A percentile compares a stretch with the other conserved stretches of the same genome.
Evolutionary conservation across 2,797 vertebrate species (phyloP).

Genomic region (Ibycter americanus): DNA sequence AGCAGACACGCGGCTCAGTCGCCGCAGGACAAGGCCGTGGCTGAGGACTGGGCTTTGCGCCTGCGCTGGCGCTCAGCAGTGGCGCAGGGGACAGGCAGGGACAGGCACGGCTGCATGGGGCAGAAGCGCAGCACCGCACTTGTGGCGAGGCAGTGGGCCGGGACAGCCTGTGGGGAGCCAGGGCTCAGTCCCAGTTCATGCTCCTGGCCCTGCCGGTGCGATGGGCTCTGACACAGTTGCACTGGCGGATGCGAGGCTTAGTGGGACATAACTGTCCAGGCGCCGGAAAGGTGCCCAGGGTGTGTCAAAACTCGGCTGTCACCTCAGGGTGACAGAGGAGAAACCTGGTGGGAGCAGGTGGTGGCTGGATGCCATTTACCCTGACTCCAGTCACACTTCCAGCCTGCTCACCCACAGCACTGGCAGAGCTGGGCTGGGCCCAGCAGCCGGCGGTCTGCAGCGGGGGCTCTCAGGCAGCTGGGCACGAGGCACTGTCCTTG

Average conservation of each 20-base stretch:
- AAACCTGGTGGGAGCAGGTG: too few species aligned
- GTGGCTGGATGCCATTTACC: too few species aligned
- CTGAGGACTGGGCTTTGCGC: background rate
- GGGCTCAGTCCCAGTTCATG: background rate
- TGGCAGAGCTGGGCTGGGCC: too few species aligned
- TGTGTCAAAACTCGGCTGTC: background rate
- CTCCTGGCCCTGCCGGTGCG: background rate
- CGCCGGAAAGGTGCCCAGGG: background rate
- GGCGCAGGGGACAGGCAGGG: background rate
- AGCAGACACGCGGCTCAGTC: rapidly evolving
- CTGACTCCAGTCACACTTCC: too few species aligned
- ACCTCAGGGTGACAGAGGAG: too few species aligned
- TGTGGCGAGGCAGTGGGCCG: too few species aligned
- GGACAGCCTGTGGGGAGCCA: background rate
- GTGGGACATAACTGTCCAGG: background rate
- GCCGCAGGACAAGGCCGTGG: background rate
- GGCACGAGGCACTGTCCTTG: too few species aligned
- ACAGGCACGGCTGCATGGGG: too few species aligned
- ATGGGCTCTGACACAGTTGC: rapidly evolving
- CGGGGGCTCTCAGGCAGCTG: background rate
- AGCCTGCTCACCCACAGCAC: too few species aligned
- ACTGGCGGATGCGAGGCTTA: background rate
- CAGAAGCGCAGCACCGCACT: background rate
- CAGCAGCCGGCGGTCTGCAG: too few species aligned
- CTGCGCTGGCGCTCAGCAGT: rapidly evolving